Base-by-base conservation (phyloP, 2,113 vertebrate species). In the Actinemys pallida region DNA sequence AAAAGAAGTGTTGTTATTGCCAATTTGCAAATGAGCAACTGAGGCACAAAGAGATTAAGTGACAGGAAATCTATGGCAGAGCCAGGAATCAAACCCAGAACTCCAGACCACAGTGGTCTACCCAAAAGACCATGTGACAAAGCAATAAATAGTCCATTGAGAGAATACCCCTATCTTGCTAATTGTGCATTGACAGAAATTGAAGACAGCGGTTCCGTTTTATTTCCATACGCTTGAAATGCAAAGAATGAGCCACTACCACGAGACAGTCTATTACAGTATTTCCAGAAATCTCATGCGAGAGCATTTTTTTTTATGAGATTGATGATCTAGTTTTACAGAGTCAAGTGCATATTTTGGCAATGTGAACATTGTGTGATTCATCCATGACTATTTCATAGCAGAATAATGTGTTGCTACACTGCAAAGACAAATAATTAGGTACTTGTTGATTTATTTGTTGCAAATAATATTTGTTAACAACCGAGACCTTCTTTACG, bases 391-490 rank as follows among this genome's bases (percentile, higher is more conserved):
- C 79, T 90, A 47, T 89, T 57, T 27, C 50, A 6, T 3, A 2
- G 94, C 96, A 93, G 95, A 97, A 95, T 87, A 57, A 96, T 95
- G 91, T 95, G 81, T 94, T 97, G 95, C 50, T 93, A 90, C 1
- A 22, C 47, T 2, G 62, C 93, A 93, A 90, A 89, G 88, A 56
- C 76, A 31, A 93, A 84, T 94, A 94, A 97, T 13, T 93, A 93
- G 91, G 94, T 95, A 90, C 69, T 80, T 6, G 6, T 19, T 42
- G 97, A 96, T 96, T 97, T 97, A 97, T 96, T 96, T 96, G 91
- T 97, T 94, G 91, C 90, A 0, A 0, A 87, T 93, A 79, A 69
- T 95, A 95, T 94, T 89, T 95, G 90, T 96, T 96, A 94, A 96
- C 94, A 90, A 93, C 91, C 91, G 90, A 59, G 93, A 45, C 65